Evolutionary conservation across 2,113 vertebrate genomes (phyloP).

Genomic region (Suricata suricatta): DNA sequence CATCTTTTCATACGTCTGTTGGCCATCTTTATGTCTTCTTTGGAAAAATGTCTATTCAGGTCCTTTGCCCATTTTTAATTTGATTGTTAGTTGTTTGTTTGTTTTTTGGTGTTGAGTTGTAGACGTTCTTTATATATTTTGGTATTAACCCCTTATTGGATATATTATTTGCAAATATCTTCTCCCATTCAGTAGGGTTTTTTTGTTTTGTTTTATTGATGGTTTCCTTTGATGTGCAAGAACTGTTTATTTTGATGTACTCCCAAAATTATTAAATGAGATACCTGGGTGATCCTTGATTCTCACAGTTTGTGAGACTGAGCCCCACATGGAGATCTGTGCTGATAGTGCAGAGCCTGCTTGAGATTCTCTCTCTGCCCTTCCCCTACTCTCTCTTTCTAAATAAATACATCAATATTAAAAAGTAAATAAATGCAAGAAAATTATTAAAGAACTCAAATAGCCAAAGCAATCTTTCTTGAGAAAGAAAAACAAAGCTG

Average conservation of each 20-base stretch:
- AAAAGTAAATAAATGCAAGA: too few relatives aligned
- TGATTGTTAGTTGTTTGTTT: neutral
- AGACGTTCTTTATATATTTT: neutral
- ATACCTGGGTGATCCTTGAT: too few relatives aligned
- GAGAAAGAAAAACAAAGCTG: neutral
- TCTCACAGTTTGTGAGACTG: too few relatives aligned
- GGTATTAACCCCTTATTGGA: neutral
- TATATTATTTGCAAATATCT: neutral
- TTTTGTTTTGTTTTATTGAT: neutral
- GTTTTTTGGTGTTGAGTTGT: neutral
- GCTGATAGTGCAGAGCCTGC: too few relatives aligned
- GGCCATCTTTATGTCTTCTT: neutral
- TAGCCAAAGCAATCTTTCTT: neutral
- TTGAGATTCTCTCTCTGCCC: too few relatives aligned
- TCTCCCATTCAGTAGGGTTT: neutral
- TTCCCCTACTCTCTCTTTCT: too few relatives aligned
- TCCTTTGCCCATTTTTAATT: neutral
- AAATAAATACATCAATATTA: too few relatives aligned
- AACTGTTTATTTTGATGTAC: neutral
- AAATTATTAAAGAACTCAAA: neutral
- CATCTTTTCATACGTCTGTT: neutral
- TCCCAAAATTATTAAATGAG: neutral
- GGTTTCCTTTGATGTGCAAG: neutral
- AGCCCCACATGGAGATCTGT: too few relatives aligned
- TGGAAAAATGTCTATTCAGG: neutral